phyloP scores from a whole-genome alignment of 2,888 invertebrate species.

The Patella caerulea region DNA sequence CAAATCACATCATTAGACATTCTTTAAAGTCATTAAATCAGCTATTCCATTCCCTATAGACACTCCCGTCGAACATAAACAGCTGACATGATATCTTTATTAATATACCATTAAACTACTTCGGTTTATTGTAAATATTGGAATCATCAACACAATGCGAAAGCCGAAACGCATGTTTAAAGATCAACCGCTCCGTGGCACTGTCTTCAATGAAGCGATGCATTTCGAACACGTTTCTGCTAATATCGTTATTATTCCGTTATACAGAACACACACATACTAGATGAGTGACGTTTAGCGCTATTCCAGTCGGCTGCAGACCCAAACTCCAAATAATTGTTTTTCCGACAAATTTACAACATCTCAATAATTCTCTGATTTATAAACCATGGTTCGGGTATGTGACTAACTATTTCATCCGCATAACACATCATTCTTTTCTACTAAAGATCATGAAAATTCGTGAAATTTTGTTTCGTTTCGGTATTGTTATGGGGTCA shows the following conservation, averaged over 20 bases:
- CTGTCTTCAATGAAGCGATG: not conserved
- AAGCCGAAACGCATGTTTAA: slow-evolving; percentile 4
- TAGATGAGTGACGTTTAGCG: not conserved
- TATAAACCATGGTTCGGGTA: not conserved
- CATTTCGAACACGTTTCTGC: not conserved
- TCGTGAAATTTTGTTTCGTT: not conserved
- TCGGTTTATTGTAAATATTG: not conserved
- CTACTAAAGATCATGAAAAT: not conserved
- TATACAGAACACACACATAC: slow-evolving; percentile 3
- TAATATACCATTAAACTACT: not conserved
- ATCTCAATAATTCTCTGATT: not conserved
- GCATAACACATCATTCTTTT: not conserved
- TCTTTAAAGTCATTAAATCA: too few relatives aligned
- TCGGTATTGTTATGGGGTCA: slow-evolving; percentile 3
- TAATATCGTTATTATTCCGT: too few relatives aligned
- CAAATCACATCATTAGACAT: too few relatives aligned
- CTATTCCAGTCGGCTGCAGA: not conserved
- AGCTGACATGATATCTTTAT: too few relatives aligned
- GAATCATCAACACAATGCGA: not conserved
- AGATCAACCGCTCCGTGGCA: not conserved
- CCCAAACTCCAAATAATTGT: not conserved
- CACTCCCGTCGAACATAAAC: too few relatives aligned
- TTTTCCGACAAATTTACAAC: slow-evolving; percentile 1
- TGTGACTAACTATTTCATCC: not conserved
- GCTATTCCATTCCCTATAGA: too few relatives aligned